These are phyloP conservation scores for Platycheirus rosarum DNA, from an alignment of 2,888 invertebrate species.

Conservation along the genomic window DNA sequence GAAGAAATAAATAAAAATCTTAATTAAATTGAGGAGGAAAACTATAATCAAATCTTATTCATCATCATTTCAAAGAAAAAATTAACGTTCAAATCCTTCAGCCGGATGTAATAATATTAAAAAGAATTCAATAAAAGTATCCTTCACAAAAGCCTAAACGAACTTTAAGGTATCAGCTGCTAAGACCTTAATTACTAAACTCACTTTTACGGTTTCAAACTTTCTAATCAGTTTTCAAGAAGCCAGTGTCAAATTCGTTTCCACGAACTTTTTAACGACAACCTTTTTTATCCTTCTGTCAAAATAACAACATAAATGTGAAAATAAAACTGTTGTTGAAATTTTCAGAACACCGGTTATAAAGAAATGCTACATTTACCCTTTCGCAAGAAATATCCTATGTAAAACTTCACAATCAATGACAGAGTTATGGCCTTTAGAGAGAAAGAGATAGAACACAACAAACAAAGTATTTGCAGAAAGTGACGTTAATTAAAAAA, in stretches of 20 bases:
- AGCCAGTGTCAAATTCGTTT: conserved; percentile 45
- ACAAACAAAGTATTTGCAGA: conserved; percentile 23
- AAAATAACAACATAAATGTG: neutral
- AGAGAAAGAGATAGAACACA: neutral
- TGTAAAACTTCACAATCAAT: conserved; percentile 12
- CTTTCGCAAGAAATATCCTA: conserved; percentile 3
- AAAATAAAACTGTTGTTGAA: conserved; percentile 3
- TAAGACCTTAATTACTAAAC: conserved; percentile 41
- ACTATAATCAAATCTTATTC: no score
- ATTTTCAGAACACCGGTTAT: neutral
- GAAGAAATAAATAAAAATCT: no score
- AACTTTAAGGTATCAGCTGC: neutral
- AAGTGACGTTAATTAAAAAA: conserved; percentile 67
- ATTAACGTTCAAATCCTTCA: no score
- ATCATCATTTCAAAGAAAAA: no score
- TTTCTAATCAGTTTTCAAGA: conserved; percentile 60
- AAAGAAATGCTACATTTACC: neutral
- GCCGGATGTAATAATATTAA: no score
- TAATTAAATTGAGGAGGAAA: no score
- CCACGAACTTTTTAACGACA: conserved; percentile 12
- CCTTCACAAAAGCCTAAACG: neutral
- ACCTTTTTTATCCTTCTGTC: neutral
- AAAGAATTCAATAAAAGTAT: no score
- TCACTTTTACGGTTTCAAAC: conserved; percentile 16
- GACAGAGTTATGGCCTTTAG: conserved; percentile 10